These are phyloP conservation scores for Eurois occulta DNA, from an alignment of 2,888 invertebrate species.

Conservation along the genomic window DNA sequence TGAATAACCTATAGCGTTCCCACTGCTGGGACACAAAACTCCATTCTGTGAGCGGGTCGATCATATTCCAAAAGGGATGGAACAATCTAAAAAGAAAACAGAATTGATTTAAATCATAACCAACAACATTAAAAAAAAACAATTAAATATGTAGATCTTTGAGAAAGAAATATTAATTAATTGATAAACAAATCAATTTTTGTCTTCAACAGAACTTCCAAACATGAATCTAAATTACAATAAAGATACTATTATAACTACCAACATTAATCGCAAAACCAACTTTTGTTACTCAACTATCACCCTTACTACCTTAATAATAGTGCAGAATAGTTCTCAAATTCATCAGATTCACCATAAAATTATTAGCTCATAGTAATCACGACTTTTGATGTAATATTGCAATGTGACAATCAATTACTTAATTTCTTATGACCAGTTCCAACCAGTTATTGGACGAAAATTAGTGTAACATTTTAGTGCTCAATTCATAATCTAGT, in stretches of 20 bases:
- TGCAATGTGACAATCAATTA: conserved; percentile 48
- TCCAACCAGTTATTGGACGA: background rate
- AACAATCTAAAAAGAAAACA: background rate
- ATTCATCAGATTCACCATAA: conserved; percentile 34
- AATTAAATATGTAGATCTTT: background rate
- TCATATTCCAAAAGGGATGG: background rate
- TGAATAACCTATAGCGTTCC: background rate
- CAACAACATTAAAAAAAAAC: background rate
- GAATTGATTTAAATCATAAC: background rate
- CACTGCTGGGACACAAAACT: background rate
- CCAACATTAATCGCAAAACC: conserved; percentile 27
- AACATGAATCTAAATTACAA: background rate
- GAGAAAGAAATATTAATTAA: background rate
- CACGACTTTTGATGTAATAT: conserved; percentile 60
- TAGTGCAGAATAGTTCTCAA: background rate
- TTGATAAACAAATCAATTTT: background rate
- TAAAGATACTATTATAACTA: background rate
- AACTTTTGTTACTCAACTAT: background rate
- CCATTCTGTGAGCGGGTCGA: background rate
- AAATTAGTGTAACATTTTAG: background rate
- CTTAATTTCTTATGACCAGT: conserved; percentile 38
- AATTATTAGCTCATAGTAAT: conserved; percentile 50
- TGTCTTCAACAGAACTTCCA: conserved; percentile 4
- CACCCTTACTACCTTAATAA: background rate
- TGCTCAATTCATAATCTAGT: background rate